A percentile compares a stretch with the other conserved stretches of the same genome.
phyloP scores from a whole-genome alignment of 2,797 vertebrate genomes.

The Micropoecilia bifurca region DNA sequence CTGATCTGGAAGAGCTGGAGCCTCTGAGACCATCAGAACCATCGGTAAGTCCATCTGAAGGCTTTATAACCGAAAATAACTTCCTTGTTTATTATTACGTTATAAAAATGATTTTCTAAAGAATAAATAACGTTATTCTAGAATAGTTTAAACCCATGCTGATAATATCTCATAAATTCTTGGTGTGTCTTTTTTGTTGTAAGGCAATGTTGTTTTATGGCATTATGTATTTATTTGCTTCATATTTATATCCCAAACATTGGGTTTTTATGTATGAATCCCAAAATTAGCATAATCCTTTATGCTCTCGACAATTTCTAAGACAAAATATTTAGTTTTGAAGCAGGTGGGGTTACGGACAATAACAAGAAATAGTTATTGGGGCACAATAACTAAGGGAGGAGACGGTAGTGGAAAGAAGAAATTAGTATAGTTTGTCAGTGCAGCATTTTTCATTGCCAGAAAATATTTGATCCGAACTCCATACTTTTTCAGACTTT shows the following conservation, averaged over 20 bases:
- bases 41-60: constrained; percentile 79
- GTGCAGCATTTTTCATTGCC: background rate
- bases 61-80: background rate
- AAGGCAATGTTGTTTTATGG: background rate
- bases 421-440: background rate
- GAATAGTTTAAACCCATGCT: background rate
- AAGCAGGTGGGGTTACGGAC: no score
- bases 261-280: background rate
- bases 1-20: constrained; percentile 89
- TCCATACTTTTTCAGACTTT: background rate
- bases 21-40: constrained; percentile 78
- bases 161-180: background rate
- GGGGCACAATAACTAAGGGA: background rate
- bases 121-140: background rate
- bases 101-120: background rate
- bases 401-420: background rate
- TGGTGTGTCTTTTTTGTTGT: background rate
- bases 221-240: background rate
- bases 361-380: background rate
- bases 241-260: background rate
- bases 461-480: background rate
- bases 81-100: background rate
- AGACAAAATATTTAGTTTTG: no score
- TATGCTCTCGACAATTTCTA: no score
- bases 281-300: no score